A percentile compares a stretch with the other conserved stretches of the same genome.
Conservation (phyloP, 2,113 vertebrate species). For the Pelobates fuscus region DNA sequence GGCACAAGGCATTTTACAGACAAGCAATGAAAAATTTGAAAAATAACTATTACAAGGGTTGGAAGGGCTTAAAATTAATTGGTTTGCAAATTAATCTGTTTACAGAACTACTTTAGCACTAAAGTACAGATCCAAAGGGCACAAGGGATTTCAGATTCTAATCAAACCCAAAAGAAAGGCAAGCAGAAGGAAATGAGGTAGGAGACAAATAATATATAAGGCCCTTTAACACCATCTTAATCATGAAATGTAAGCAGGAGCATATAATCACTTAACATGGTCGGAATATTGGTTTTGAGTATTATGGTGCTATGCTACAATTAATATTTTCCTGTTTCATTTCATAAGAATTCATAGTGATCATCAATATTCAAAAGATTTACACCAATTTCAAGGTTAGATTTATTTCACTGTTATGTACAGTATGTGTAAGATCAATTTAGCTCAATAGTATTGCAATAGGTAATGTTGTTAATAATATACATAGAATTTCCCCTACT, state of each 20-base stretch:
- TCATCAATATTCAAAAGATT: conserved; percentile 32
- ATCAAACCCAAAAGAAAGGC: background rate
- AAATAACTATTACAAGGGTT: background rate
- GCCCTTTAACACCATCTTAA: conserved; percentile 27
- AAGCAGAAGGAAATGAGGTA: conserved; percentile 7
- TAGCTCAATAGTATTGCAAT: background rate
- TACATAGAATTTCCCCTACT: too few species aligned
- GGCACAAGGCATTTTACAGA: too few species aligned
- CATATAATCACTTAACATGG: conserved; percentile 21
- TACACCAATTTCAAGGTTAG: conserved; percentile 22
- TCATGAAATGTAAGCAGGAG: conserved; percentile 25
- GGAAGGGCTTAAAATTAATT: background rate
- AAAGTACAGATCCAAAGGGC: background rate
- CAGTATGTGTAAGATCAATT: background rate
- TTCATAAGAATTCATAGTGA: conserved; percentile 6
- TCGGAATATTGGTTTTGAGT: conserved; percentile 18
- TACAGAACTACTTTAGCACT: background rate
- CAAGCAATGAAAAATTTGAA: background rate
- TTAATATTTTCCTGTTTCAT: conserved; percentile 40
- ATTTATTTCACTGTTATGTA: background rate
- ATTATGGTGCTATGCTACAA: conserved; percentile 21
- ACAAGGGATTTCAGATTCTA: background rate
- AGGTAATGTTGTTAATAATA: background rate
- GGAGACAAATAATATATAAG: conserved; percentile 3
- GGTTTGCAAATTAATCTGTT: background rate